Evolutionary conservation across 2,797 vertebrate species (phyloP).

Genomic region (Phalloptychus januarius): DNA sequence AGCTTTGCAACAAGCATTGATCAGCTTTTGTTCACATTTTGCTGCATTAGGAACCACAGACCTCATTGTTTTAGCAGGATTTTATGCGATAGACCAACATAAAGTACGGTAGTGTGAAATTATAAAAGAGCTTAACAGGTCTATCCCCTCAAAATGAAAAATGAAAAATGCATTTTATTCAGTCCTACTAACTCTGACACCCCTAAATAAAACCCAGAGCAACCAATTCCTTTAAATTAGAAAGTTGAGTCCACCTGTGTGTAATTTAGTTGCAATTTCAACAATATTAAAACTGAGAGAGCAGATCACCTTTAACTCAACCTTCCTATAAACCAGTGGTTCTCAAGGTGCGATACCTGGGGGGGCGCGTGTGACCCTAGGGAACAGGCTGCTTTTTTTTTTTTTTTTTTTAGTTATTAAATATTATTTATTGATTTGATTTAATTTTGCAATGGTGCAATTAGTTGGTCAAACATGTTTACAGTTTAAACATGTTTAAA

Average conservation of each 20-base stretch:
- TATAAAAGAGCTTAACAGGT: not conserved
- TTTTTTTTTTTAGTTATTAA: too few species aligned
- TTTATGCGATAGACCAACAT: not conserved
- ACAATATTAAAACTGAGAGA: not conserved
- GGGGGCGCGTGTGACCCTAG: too few species aligned
- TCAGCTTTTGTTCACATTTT: not conserved
- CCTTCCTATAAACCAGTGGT: not conserved
- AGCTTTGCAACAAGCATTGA: not conserved
- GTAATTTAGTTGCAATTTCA: not conserved
- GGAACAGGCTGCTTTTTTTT: too few species aligned
- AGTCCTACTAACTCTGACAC: too few species aligned
- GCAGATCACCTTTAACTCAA: not conserved
- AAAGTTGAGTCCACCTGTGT: not conserved
- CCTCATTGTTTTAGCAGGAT: not conserved
- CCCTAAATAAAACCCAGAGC: not conserved
- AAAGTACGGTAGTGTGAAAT: too few species aligned
- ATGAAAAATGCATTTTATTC: not conserved
- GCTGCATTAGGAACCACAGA: not conserved
- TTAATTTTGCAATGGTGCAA: too few species aligned
- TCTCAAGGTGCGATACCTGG: too few species aligned
- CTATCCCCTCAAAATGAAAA: not conserved
- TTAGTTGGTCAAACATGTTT: too few species aligned
- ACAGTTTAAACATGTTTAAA: too few species aligned
- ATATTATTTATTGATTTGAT: too few species aligned
- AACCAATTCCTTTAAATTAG: not conserved